These are phyloP conservation scores for Anastatus disparis DNA, from an alignment of 1,140 invertebrate species.

Conservation along the genomic window DNA sequence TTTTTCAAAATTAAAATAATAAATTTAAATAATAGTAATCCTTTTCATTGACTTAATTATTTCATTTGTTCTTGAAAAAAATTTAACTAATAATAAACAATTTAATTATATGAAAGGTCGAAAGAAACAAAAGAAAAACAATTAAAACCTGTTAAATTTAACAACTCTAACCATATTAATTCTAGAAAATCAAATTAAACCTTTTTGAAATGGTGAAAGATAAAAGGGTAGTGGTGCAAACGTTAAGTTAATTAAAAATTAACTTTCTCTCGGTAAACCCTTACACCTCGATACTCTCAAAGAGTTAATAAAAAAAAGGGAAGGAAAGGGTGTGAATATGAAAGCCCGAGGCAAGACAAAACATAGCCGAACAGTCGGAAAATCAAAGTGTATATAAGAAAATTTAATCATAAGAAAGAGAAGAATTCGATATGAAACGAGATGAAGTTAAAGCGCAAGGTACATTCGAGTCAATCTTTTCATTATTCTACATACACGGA, in stretches of 20 bases:
- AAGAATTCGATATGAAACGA: background rate
- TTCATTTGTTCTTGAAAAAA: no score
- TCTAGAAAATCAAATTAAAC: background rate
- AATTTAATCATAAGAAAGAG: slow-evolving; percentile 6
- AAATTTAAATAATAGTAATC: no score
- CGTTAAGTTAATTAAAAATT: slow-evolving; percentile 26
- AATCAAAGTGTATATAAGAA: no score
- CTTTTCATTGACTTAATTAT: no score
- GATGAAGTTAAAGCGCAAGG: no score
- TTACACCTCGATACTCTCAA: background rate
- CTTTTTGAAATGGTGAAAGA: no score
- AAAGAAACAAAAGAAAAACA: background rate
- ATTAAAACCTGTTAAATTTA: background rate
- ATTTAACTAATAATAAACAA: no score
- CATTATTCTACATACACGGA: background rate
- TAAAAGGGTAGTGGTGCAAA: background rate
- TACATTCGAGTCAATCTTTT: background rate
- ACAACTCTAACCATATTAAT: background rate
- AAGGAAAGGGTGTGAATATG: background rate
- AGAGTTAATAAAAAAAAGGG: slow-evolving; percentile 17
- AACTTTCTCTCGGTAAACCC: background rate
- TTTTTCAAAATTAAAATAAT: no score
- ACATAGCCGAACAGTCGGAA: background rate
- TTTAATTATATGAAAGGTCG: no score
- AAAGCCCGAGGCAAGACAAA: background rate